phyloP scores from a whole-genome alignment of 2,113 vertebrate genomes.

The Prinia subflava region DNA sequence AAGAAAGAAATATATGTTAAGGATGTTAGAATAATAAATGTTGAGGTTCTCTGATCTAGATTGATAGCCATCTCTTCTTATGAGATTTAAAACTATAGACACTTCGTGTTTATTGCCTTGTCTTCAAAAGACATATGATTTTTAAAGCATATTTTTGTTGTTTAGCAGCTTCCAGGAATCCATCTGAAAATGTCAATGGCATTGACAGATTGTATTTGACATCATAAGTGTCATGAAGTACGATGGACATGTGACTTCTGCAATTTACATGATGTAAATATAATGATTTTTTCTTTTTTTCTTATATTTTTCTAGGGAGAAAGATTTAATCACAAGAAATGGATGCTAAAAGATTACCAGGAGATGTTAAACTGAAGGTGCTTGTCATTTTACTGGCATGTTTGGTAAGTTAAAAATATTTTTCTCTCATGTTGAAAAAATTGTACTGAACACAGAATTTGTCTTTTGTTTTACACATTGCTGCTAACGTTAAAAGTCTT shows the following conservation, averaged over 20 bases:
- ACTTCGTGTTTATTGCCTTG: neutral
- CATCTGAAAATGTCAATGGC: neutral
- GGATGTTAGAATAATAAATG: neutral
- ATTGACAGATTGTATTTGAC: neutral
- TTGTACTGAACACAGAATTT: neutral
- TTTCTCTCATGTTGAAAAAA: neutral
- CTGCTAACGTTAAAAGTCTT: neutral
- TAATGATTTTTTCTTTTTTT: neutral
- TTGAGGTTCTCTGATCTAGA: neutral
- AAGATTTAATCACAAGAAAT: conserved; percentile 32
- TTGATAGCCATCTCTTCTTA: neutral
- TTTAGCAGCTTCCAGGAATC: neutral
- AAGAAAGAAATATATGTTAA: neutral
- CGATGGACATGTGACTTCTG: neutral
- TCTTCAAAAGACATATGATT: neutral
- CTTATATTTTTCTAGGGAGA: neutral
- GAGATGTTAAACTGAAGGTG: conserved; percentile 41
- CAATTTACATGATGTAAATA: neutral
- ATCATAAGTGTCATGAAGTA: neutral
- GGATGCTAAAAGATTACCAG: conserved; percentile 37
- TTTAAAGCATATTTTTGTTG: neutral
- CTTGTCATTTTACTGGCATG: conserved; percentile 48
- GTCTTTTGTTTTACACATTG: neutral
- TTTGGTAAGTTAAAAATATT: conserved; percentile 65
- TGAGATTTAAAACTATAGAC: neutral